These are phyloP conservation scores for Ceryle rudis DNA, from an alignment of 2,797 vertebrate species.

Conservation along the genomic window DNA sequence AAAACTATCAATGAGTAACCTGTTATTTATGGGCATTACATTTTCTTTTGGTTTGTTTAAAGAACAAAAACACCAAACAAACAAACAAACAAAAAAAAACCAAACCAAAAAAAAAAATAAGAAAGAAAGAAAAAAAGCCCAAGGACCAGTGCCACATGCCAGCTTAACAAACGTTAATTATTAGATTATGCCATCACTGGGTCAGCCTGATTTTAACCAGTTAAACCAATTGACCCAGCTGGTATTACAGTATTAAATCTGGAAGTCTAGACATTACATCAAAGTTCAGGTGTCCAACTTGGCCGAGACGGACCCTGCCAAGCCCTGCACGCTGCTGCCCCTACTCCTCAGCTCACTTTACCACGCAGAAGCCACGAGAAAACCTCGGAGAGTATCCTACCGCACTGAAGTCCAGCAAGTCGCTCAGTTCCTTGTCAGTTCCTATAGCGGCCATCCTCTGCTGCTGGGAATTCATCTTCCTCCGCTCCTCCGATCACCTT, in stretches of 20 bases:
- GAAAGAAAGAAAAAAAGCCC: background rate
- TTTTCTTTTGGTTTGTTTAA: background rate
- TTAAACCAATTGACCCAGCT: slow-evolving; percentile 74
- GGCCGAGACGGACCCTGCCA: slow-evolving; percentile 40
- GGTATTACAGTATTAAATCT: slow-evolving; percentile 73
- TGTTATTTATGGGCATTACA: rapidly evolving
- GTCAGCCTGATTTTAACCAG: slow-evolving; percentile 67
- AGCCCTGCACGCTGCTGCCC: slow-evolving; percentile 30
- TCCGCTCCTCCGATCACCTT: slow-evolving; percentile 80
- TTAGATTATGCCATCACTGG: slow-evolving; percentile 48
- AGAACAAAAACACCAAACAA: background rate
- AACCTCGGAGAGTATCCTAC: slow-evolving; percentile 80
- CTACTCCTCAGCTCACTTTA: background rate
- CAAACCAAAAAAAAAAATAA: too few species aligned
- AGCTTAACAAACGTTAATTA: slow-evolving; percentile 48
- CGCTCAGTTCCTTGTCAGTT: slow-evolving; percentile 99
- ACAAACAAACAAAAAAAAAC: too few species aligned
- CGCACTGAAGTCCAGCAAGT: slow-evolving; percentile 99
- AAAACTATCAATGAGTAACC: background rate
- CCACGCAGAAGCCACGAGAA: slow-evolving; percentile 41
- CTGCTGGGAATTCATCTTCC: slow-evolving; percentile 98
- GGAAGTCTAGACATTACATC: slow-evolving; percentile 81
- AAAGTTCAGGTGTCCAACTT: slow-evolving; percentile 79
- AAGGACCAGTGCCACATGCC: background rate
- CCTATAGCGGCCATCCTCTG: slow-evolving; percentile 99